Base-by-base conservation (phyloP, 2,797 vertebrate genomes). In the Coluber constrictor region DNA sequence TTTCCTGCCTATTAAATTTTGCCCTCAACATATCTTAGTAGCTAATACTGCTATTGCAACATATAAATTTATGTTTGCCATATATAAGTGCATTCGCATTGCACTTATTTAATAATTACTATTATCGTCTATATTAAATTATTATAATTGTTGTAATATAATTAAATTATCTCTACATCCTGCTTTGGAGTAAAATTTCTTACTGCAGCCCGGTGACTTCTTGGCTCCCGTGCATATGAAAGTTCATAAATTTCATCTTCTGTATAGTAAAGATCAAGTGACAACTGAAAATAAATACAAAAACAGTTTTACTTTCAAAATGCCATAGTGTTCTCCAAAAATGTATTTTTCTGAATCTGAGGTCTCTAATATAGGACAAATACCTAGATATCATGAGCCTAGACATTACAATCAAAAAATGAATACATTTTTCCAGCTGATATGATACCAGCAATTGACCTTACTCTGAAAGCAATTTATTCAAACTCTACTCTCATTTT, bases 191-290 rank as follows among this genome's bases (percentile, higher is more conserved):
- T 27, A 27, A 56, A 91, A 55, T 8, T 66, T 92, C 98, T 98
- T 97, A 99, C 99, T 0, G 98, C 98, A 91, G 98, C 98, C 97
- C 97, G 98, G 95, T 98, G 98, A 97, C 98, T 99, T 96, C 98
- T 98, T 91, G 99, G 99, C 90, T 99, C 99, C 90, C 99, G 98
- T 91, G 98, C 98, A n/a, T 99, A 99, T 0, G 99, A 99, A 92
- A 99, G 98, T 95, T 99, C 99, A 79, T 99, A 99, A 96, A 99
- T 99, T 97, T 99, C 99, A 94, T 99, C 99, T 96, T 99, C 99
- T 0, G 98, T 98, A 97, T 99, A 99, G 97, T 99, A 99, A 90
- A 99, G 98, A 95, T 99, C 99, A 96, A 99, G 97, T 74, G 99
- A 99, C 93, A 99, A 96, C 99, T 99, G 97, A 57, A 96, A 96